These are phyloP conservation scores for Pelecanoides urinatrix DNA, from an alignment of 2,113 vertebrate genomes.

Conservation along the genomic window DNA sequence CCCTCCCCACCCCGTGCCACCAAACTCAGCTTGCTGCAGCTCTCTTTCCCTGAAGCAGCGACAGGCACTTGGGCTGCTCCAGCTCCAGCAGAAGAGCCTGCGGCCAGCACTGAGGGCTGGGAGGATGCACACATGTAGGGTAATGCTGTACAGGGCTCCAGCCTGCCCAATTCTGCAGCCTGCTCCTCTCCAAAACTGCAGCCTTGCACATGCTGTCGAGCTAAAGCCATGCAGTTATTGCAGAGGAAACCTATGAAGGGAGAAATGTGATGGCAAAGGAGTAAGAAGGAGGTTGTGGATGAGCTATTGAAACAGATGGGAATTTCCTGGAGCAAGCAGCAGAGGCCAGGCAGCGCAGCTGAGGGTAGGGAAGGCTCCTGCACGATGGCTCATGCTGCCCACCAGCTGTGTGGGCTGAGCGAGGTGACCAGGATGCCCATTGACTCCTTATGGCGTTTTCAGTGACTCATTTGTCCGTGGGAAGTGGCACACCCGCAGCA, in stretches of 20 bases:
- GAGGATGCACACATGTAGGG: neutral
- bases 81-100: rapidly evolving
- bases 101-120: rapidly evolving
- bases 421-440: constrained; percentile 8
- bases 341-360: neutral
- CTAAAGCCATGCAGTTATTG: neutral
- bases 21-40: neutral
- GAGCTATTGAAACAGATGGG: neutral
- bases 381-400: neutral
- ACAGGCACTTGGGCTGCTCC: neutral
- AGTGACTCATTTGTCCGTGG: neutral
- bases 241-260: neutral
- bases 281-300: neutral
- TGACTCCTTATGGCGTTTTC: constrained; percentile 19
- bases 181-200: neutral
- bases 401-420: constrained; percentile 27
- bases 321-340: neutral
- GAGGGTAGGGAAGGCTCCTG: neutral
- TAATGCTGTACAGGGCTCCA: neutral
- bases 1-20: neutral
- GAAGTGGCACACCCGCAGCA: constrained; percentile 9
- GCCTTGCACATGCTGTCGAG: neutral
- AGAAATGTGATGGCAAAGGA: neutral
- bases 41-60: neutral
- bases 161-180: neutral